Conservation (phyloP, 2,113 vertebrate species). For the Microcebus tavaratra region DNA sequence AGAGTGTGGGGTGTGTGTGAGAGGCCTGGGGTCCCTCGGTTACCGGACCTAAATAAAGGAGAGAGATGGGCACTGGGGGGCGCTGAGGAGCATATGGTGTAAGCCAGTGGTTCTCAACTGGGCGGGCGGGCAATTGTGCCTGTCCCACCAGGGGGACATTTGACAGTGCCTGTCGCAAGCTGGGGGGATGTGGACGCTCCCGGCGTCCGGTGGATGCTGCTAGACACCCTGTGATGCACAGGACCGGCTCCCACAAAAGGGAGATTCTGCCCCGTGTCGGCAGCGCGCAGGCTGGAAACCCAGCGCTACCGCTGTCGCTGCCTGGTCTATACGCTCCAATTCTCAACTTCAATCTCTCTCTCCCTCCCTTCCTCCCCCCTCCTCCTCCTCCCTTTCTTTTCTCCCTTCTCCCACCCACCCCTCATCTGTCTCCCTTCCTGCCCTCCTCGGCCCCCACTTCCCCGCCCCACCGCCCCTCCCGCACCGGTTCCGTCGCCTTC, state of each 20-base stretch:
- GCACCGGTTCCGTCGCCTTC: not conserved
- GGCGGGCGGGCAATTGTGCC: not conserved
- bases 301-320: accelerated
- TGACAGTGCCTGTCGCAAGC: accelerated
- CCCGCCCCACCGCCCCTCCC: not conserved
- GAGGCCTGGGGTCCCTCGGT: not conserved
- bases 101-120: not conserved
- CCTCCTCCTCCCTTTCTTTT: not conserved
- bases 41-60: not conserved
- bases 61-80: not conserved
- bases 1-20: too few relatives aligned
- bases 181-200: not conserved
- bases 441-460: not conserved
- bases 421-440: not conserved
- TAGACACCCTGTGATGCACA: accelerated
- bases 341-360: not conserved
- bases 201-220: not conserved
- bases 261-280: accelerated
- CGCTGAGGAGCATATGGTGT: not conserved
- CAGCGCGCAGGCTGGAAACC: accelerated
- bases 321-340: not conserved
- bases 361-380: not conserved
- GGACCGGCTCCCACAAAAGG: not conserved
- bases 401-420: not conserved
- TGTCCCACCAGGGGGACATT: not conserved